Evolutionary conservation across 2,113 vertebrate species (phyloP), one percentile per base, ranked within the genome.

Genomic region (Mobula birostris): DNA sequence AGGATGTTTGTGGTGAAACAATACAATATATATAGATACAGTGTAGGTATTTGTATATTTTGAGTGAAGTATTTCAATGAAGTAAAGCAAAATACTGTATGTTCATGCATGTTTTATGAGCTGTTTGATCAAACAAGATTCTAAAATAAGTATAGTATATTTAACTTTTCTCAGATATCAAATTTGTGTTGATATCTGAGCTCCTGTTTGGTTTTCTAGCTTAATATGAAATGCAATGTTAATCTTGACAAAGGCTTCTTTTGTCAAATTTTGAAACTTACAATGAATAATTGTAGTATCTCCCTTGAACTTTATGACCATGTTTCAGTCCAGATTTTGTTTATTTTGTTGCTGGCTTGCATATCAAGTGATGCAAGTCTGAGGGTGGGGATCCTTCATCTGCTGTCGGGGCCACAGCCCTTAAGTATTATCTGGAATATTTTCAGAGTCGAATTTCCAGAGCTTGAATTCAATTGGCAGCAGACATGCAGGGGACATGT

Each of bases 361-460:
- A 5, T 88, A n/a, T 32, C 12, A 68, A 56, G 80, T 15, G 80
- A 56, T 17, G 7, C 40, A 83, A 56, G 21, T 56, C 5, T 56
- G 61, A 91, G 87, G 63, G 40, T 66, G 79, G 94, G 21, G 77
- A 95, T 95, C 95, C 96, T 94, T 94, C 24, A 8, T 2, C 68
- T 91, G 12, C 87, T 36, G 58, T 66, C 24, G 24, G n/a, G 66
- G 87, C 61, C 15, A 90, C 27, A 63, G 29, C 61, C 66, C 29
- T 12, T 68, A 6, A 5, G 58, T 63, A 15, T 15, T 85, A 21
- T 66, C 66, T 91, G 87, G n/a, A 21, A 91, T 29, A 91, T 91
- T 63, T 66, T 29, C 29, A 27, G n/a, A 91, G 63, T 48, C 3
- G 48, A 48, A 48, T 91, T 91, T 68, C 61, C 87, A 27, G 24